Percentiles rank a stretch among this genome's conserved stretches.
Evolutionary conservation across 1,140 invertebrate species (phyloP).

Genomic region (Coenobita brevimanus): DNA sequence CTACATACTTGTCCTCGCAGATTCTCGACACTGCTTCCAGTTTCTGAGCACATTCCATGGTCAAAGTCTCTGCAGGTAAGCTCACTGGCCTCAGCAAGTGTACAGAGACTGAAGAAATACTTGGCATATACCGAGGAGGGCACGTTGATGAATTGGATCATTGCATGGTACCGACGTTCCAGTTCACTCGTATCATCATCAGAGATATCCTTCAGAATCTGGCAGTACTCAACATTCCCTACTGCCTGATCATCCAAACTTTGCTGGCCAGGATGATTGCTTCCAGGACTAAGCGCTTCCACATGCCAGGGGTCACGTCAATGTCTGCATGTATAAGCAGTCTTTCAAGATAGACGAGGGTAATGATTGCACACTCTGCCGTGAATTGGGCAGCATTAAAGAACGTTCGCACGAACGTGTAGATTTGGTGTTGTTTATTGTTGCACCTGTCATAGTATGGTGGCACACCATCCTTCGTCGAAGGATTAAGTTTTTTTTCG

Average conservation of each 20-base stretch:
- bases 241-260: conserved; percentile 99
- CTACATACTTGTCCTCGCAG: conserved; percentile 88
- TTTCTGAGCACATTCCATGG: conserved; percentile 86
- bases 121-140: conserved; percentile 99
- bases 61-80: conserved; percentile 93
- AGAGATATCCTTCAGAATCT: conserved; percentile 98
- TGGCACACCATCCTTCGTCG: conserved; percentile 90
- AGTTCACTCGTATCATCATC: conserved; percentile 99
- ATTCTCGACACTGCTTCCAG: conserved; percentile 96
- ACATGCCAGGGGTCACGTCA: conserved; percentile 97
- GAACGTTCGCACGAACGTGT: conserved; percentile 97
- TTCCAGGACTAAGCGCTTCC: conserved; percentile 97
- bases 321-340: conserved; percentile 98
- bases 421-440: conserved; percentile 97
- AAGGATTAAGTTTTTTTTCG: conserved; percentile 96
- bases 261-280: conserved; percentile 99
- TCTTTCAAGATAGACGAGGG: conserved; percentile 94
- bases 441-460: conserved; percentile 94
- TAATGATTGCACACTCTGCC: conserved; percentile 99
- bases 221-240: conserved; percentile 99
- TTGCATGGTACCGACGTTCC: conserved; percentile 97
- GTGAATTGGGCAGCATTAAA: conserved; percentile 99
- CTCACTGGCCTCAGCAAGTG: conserved; percentile 97
- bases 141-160: conserved; percentile 99
- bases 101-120: conserved; percentile 99